Percentiles rank a stretch among this genome's conserved stretches.
These are phyloP conservation scores for Netelia fuscicornis DNA, from an alignment of 2,888 invertebrate species.

Conservation along the genomic window DNA sequence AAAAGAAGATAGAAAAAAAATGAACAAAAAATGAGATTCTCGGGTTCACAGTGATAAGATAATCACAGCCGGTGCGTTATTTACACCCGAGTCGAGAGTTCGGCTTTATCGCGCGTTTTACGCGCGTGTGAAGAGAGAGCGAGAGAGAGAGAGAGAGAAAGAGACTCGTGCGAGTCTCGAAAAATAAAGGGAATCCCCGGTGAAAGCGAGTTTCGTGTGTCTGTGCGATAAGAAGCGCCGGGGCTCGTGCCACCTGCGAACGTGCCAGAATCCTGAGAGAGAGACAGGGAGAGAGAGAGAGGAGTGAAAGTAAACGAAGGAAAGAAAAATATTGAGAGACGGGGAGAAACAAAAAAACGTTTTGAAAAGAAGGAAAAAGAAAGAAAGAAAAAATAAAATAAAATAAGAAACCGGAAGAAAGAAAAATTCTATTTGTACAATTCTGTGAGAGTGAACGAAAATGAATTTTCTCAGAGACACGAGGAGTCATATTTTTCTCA, in stretches of 20 bases:
- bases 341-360: slow-evolving; percentile 3
- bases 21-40: background rate
- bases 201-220: slow-evolving; percentile 53
- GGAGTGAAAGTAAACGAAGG: background rate
- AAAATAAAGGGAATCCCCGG: slow-evolving; percentile 42
- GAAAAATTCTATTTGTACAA: background rate
- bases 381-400: background rate
- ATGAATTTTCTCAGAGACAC: no score
- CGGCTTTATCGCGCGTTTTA: slow-evolving; percentile 17
- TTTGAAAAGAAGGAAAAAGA: background rate
- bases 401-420: background rate
- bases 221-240: slow-evolving; percentile 57
- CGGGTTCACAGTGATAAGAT: slow-evolving; percentile 29
- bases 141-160: no score
- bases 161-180: slow-evolving; percentile 13
- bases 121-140: no score
- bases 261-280: slow-evolving; percentile 8
- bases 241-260: slow-evolving; percentile 50
- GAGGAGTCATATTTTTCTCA: no score
- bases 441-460: background rate
- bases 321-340: background rate
- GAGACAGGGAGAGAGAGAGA: no score
- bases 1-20: background rate
- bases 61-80: slow-evolving; percentile 14
- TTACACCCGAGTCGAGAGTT: background rate